These are phyloP conservation scores for Atlantisia rogersi DNA, from an alignment of 2,113 vertebrate species.

Conservation along the genomic window DNA sequence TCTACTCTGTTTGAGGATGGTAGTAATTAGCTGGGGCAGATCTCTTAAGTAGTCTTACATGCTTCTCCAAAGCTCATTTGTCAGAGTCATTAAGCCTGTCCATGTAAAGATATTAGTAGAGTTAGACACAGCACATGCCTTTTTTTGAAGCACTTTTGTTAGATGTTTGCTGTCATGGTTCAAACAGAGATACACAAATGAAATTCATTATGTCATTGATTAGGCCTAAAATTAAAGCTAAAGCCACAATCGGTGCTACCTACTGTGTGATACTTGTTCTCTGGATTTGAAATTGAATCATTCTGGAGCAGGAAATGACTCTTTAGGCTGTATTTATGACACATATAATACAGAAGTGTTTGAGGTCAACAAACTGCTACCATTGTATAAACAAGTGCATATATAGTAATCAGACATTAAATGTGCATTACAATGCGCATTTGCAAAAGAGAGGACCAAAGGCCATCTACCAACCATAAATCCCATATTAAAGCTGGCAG, in stretches of 20 bases:
- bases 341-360: neutral
- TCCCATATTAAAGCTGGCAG: neutral
- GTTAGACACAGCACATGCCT: neutral
- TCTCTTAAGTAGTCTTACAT: neutral
- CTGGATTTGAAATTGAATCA: neutral
- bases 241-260: fast-evolving
- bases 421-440: neutral
- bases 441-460: neutral
- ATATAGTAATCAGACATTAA: neutral
- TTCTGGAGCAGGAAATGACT: neutral
- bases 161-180: neutral
- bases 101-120: neutral
- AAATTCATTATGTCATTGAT: neutral
- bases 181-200: neutral
- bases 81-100: neutral
- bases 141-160: neutral
- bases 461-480: neutral
- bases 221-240: neutral
- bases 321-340: neutral
- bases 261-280: neutral
- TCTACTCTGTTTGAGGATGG: neutral
- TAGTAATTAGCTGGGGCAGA: neutral
- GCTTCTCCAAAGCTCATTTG: neutral
- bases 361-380: neutral
- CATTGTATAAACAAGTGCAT: neutral